Base-by-base conservation (phyloP, 2,888 invertebrate species). In the Drosophila subquinaria region DNA sequence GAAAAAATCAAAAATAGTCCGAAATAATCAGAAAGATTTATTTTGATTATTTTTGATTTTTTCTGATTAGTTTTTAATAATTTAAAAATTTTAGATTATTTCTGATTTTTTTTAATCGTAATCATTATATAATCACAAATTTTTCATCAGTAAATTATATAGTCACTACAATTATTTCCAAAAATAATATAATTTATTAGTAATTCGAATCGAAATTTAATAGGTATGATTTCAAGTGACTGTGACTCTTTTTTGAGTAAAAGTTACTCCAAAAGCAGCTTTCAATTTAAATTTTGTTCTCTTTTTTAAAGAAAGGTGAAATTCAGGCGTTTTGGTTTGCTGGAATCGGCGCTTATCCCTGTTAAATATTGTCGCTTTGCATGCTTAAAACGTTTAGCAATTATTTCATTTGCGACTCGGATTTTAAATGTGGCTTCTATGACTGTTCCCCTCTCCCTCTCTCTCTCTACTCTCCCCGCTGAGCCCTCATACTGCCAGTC, bases 321-420 rank as follows among this genome's bases (percentile, higher is more conserved):
- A 17, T 47, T 0, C 0, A 6, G 36, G 27, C 6, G 66, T 30
- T 40, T 66, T 9, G 2, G 43, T 30, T 40, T 47, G 2, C 13
- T n/a, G 66, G 66, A 76, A 74, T 17, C 4, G 20, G 8, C 20
- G 4, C 45, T 40, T 64, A 61, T 48, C 60, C 61, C 8, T 48
- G 38, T 51, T 59, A 69, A 76, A 76, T 69, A 61, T 56, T 69
- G 56, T 73, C 69, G 69, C 76, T 88, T 85, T 75, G 86, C 81
- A 88, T 85, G 81, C 88, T 56, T 76, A 70, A 72, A 85, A 78
- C 88, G 83, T 83, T 86, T 82, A 51, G 86, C 83, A 83, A 86
- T 86, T 86, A 88, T 86, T 86, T 86, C 79, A 80, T 82, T 88
- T 86, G 69, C 63, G 60, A 71, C 47, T 71, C 53, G 66, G 43